Conservation (phyloP, 2,113 vertebrate species). For the Callaeas wilsoni region DNA sequence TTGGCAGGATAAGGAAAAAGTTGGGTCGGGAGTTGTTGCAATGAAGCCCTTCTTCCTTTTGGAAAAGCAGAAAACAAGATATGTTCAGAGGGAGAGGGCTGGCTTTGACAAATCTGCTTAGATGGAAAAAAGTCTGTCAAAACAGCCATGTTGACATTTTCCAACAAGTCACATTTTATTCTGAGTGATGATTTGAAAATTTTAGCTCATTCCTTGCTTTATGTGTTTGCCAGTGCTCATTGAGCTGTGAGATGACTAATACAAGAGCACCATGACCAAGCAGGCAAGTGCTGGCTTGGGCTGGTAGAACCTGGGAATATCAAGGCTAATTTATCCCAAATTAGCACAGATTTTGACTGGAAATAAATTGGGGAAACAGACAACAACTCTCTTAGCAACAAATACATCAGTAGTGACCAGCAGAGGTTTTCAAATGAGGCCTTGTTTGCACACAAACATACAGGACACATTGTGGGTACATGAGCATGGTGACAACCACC, state of each 20-base stretch:
- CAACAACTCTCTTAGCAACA: not conserved
- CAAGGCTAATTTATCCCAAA: not conserved
- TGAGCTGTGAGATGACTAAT: not conserved
- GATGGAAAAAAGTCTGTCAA: conserved; percentile 31
- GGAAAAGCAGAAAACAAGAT: not conserved
- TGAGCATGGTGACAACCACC: accelerated
- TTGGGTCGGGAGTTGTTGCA: not conserved
- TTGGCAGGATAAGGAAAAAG: not conserved
- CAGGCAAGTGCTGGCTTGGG: not conserved
- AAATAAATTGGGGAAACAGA: not conserved
- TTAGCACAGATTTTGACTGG: not conserved
- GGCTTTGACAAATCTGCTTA: conserved; percentile 16
- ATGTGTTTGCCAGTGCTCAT: not conserved
- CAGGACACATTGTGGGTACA: accelerated
- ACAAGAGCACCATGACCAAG: not conserved
- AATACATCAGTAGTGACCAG: accelerated
- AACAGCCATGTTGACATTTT: conserved; percentile 50
- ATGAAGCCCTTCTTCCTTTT: not conserved
- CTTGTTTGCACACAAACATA: not conserved
- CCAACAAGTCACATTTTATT: conserved; percentile 10
- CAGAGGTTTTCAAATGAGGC: not conserved
- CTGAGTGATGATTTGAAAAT: conserved; percentile 1
- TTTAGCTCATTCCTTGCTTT: not conserved
- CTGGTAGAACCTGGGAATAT: not conserved
- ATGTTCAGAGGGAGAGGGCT: not conserved